Percentiles rank a stretch among this genome's conserved stretches.
Evolutionary conservation across 2,888 invertebrate genomes (phyloP).

Genomic region (Hirudinaria manillensis): DNA sequence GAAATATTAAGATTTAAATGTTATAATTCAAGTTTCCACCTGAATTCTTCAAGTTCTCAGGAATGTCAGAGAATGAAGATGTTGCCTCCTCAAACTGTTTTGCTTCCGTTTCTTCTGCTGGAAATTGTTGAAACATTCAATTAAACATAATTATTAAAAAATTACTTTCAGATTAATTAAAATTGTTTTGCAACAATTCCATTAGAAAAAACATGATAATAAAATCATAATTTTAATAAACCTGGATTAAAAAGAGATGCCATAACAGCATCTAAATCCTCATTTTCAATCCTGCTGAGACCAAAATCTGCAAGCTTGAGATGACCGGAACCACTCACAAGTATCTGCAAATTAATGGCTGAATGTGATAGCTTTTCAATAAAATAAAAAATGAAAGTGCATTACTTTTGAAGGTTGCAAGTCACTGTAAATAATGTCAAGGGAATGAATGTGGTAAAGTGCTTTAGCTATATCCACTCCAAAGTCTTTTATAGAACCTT

Average conservation of each 20-base stretch:
- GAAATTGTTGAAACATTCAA: neutral
- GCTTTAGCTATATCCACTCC: slow-evolving; percentile 51
- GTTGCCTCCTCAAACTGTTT: neutral
- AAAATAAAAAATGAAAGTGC: neutral
- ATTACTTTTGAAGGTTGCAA: slow-evolving; percentile 52
- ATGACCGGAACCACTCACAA: slow-evolving; percentile 52
- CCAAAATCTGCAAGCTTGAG: slow-evolving; percentile 54
- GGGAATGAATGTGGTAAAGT: slow-evolving; percentile 53
- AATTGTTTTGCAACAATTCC: no score
- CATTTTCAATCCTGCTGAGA: slow-evolving; percentile 52
- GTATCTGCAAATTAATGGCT: slow-evolving; percentile 43
- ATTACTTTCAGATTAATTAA: no score
- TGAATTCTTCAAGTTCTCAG: slow-evolving; percentile 1
- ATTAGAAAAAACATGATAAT: neutral
- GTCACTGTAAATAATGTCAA: slow-evolving; percentile 53
- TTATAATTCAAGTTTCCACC: neutral
- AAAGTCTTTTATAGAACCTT: slow-evolving; percentile 50
- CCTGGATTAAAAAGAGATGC: slow-evolving; percentile 50
- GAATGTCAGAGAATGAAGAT: slow-evolving; percentile 8
- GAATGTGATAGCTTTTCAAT: neutral
- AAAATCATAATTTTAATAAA: slow-evolving; percentile 1
- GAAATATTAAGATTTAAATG: neutral
- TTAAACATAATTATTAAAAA: neutral
- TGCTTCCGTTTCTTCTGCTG: neutral
- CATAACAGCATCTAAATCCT: slow-evolving; percentile 52